These are phyloP conservation scores for Panzeria rudis DNA, from an alignment of 2,888 invertebrate genomes.

Conservation along the genomic window DNA sequence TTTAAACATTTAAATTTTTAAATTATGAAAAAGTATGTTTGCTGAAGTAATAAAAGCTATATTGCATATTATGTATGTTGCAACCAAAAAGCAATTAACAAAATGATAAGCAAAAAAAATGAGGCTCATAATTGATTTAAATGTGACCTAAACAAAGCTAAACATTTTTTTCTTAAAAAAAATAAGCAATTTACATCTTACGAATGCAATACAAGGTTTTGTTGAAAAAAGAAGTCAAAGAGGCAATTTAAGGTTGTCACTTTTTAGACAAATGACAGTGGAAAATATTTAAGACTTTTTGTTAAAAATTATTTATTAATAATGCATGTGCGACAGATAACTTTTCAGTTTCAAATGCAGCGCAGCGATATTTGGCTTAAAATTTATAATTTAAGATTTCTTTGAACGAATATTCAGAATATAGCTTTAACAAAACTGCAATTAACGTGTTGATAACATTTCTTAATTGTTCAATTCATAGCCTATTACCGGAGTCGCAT, in stretches of 20 bases:
- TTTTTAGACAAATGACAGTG: neutral
- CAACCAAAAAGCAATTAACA: slow-evolving; percentile 8
- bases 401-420: neutral
- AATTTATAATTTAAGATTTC: neutral
- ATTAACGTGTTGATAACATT: too few relatives aligned
- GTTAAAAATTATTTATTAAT: neutral
- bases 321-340: neutral
- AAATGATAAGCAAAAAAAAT: slow-evolving; percentile 36
- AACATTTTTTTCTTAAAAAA: neutral
- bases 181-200: neutral
- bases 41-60: neutral
- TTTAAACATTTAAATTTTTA: too few relatives aligned
- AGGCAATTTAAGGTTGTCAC: neutral
- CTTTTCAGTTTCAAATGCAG: neutral
- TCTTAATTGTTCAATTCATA: too few relatives aligned
- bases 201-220: neutral
- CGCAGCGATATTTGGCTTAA: too few relatives aligned
- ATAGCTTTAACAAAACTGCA: too few relatives aligned
- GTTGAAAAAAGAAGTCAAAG: neutral
- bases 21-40: neutral
- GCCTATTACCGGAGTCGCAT: too few relatives aligned
- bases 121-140: slow-evolving; percentile 8
- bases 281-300: neutral
- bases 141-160: slow-evolving; percentile 17
- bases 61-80: neutral